Base-by-base conservation (phyloP, 2,888 invertebrate species). In the Steinernema hermaphroditum region DNA sequence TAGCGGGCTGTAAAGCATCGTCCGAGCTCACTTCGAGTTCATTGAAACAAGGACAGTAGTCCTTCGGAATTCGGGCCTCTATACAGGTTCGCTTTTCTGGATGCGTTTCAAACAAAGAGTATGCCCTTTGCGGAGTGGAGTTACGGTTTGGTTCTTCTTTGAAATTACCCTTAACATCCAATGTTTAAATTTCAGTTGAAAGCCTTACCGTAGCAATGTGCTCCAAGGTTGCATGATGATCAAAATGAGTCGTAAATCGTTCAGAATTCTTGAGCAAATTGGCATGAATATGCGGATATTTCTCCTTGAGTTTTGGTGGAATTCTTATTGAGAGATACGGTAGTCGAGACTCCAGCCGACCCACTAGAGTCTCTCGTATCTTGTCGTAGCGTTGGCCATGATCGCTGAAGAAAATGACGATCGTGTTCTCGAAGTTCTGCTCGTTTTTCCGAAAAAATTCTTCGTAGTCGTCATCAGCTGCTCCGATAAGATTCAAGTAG, bases 361-460 rank as follows among this genome's bases (percentile, higher is more conserved):
- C 88, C 14, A 88, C 46, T n/a, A 77, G 87, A 2, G 87, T 87
- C 69, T 86, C 83, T 46, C 87, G 78, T 34, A 88, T 87, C 49
- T 79, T 77, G 27, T 87, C 88, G 73, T 87, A 87, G 37, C 88
- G 82, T 76, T 87, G 85, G 16, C 88, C 88, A 76, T 88, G 88
- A 74, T 88, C 88, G 72, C 87, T 87, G 75, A 87, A 73, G 9
- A 84, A 50, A 32, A 81, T 73, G 12, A 81, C 69, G n/a, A 82
- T 75, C 12, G 81, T 75, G 32, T 81, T 75, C 8, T 79, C 72
- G 34, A 82, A 50, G n/a, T 49, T 32, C 12, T 70, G 37, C 29
- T 74, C 73, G 46, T 77, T 76, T 29, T 34, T 72, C 27, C 70
- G 68, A 22, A 81, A 71, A 50, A 81, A 80, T n/a, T 44, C 37